Evolutionary conservation across 35 echinoderm and acorn worm genomes (phyloP).

Genomic region (Apostichopus californicus): DNA sequence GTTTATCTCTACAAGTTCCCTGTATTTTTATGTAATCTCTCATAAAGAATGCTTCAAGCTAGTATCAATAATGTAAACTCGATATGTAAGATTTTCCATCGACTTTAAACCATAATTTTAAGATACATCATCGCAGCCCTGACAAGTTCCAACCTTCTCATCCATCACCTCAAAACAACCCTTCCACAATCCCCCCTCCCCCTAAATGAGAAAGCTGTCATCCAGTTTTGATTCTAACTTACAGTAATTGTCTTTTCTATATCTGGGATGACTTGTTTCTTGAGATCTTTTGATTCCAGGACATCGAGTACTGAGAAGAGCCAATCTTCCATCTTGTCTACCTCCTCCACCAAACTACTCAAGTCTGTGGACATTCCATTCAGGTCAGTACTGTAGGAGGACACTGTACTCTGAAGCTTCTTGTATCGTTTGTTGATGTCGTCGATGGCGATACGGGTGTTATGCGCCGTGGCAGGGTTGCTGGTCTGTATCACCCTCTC

Average conservation of each 20-base stretch:
- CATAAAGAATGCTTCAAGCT: too few relatives aligned
- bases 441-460: constrained; percentile 60
- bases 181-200: neutral
- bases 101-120: too few relatives aligned
- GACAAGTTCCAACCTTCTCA: neutral
- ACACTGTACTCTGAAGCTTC: constrained; percentile 49
- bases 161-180: neutral
- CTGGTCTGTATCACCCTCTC: constrained; percentile 67
- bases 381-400: constrained; percentile 66
- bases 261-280: constrained; percentile 82
- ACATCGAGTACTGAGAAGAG: constrained; percentile 83
- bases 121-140: too few relatives aligned
- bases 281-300: constrained; percentile 88
- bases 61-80: too few relatives aligned
- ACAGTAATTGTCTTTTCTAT: constrained; percentile 85
- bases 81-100: too few relatives aligned
- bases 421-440: constrained; percentile 75
- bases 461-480: constrained; percentile 77
- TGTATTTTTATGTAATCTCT: too few relatives aligned
- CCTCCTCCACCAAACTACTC: constrained; percentile 78
- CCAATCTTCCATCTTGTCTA: constrained; percentile 96
- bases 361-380: constrained; percentile 74
- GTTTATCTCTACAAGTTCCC: too few relatives aligned
- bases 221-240: neutral
- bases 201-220: neutral